phyloP scores from a whole-genome alignment of 2,888 invertebrate species.

The Galerucella calmariensis region DNA sequence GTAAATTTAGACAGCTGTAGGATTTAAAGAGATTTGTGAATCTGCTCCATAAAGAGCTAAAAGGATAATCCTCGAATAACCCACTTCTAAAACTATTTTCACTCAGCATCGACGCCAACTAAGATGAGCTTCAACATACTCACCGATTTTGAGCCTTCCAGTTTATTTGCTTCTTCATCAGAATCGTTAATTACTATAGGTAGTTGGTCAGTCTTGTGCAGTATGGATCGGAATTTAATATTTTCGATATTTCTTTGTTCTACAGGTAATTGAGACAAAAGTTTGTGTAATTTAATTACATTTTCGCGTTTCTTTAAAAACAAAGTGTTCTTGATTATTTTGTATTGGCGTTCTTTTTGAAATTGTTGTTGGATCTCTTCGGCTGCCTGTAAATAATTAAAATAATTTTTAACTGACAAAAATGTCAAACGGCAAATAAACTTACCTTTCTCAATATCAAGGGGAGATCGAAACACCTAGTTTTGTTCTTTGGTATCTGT shows the following conservation, averaged over 20 bases:
- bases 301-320: slow-evolving; percentile 31
- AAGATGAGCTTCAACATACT: too few species aligned
- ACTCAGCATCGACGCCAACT: too few species aligned
- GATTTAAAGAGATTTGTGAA: too few species aligned
- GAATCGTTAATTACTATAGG: slow-evolving; percentile 44
- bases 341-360: slow-evolving; percentile 27
- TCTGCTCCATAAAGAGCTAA: too few species aligned
- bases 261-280: slow-evolving; percentile 42
- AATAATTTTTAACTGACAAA: background rate
- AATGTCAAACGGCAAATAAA: background rate
- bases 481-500: slow-evolving; percentile 30
- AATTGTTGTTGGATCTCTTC: slow-evolving; percentile 39
- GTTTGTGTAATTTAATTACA: slow-evolving; percentile 34
- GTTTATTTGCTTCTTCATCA: slow-evolving; percentile 33
- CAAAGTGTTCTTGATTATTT: slow-evolving; percentile 29
- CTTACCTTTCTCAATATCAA: slow-evolving; percentile 43
- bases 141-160: background rate
- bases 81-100: too few species aligned
- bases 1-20: too few species aligned
- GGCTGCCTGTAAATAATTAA: slow-evolving; percentile 40
- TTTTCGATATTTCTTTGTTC: slow-evolving; percentile 41
- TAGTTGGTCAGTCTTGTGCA: slow-evolving; percentile 26
- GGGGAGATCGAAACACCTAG: slow-evolving; percentile 35
- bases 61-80: too few species aligned
- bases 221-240: slow-evolving; percentile 36